A percentile compares a stretch with the other conserved stretches of the same genome.
Conservation (phyloP, 2,113 vertebrate species). For the Gadus chalcogrammus region DNA sequence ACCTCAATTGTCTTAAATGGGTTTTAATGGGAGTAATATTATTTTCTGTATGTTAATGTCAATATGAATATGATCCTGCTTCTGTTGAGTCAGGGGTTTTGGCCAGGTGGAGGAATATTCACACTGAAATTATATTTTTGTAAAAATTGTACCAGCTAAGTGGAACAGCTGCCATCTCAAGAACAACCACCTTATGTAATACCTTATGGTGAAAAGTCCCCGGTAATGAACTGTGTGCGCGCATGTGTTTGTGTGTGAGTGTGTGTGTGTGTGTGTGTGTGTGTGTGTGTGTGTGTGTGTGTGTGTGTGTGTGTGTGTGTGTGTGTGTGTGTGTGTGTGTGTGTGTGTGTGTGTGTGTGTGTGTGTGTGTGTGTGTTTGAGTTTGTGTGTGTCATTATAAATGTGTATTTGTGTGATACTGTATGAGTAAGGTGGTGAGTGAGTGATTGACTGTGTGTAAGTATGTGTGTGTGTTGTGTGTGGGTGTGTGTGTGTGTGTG, state of each 20-base stretch:
- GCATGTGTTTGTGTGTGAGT: constrained; percentile 5
- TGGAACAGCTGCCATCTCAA: constrained; percentile 52
- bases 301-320: too few species aligned
- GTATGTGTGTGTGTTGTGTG: constrained; percentile 2
- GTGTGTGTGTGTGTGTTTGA: not conserved
- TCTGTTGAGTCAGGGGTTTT: not conserved
- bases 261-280: constrained; percentile 9
- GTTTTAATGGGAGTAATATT: too few species aligned
- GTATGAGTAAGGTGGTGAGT: not conserved
- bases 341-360: too few species aligned
- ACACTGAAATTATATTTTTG: constrained; percentile 61
- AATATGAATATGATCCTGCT: not conserved
- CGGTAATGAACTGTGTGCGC: not conserved
- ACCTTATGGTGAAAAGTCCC: not conserved
- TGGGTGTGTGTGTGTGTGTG: not conserved
- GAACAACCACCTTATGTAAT: constrained; percentile 53
- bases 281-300: too few species aligned
- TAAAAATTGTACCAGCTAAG: constrained; percentile 58
- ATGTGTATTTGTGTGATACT: not conserved
- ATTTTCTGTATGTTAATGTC: not conserved
- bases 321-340: too few species aligned
- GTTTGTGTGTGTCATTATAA: too few species aligned
- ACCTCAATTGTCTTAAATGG: too few species aligned
- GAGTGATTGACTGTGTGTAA: not conserved
- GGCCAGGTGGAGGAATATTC: constrained; percentile 16